Base-by-base conservation (phyloP, 1,140 invertebrate species). In the Zaprionus taronus region DNA sequence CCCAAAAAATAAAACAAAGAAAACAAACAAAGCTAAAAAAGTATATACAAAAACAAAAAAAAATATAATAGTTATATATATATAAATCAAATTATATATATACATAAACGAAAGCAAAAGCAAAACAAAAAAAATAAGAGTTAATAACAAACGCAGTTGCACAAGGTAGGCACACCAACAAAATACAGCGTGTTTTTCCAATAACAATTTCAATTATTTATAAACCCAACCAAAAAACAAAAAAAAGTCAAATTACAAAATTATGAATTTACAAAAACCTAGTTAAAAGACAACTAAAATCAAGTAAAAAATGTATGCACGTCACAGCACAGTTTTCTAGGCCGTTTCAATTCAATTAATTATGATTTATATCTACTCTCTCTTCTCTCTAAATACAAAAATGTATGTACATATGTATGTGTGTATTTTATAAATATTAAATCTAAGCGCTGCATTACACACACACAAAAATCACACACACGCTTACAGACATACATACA, bases 111-210 rank as follows among this genome's bases (percentile, higher is more conserved):
- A 67, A 67, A 83, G 64, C 4, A 57, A 64, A 58, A 64, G 34
- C 63, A 62, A 47, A 77, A 86, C 20, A 76, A 66, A 81, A 89
- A 89, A 89, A 79, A 89, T 89, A 83, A 81, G 76, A 89, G 85
- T 89, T 84, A 79, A 89, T 81, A 89, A 84, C 83, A 89, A 90
- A 91, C 87, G 91, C 91, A 91, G 91, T 92, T 92, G 91, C 91
- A 92, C 91, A 92, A 92, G 91, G 91, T 92, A 92, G 91, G 91
- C 86, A 91, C 87, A 91, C 85, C 81, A 84, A 90, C 85, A 90
- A 81, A 90, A 80, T 90, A 89, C 84, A 89, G 85, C 73, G 81
- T 84, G 76, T 81, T 87, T 79, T 80, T 81, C 61, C 75, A 87
- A 82, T 85, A 85, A 87, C 79, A 86, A 85, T 89, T 89, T 89